These are phyloP conservation scores for Poecile montanus DNA, from an alignment of 2,797 vertebrate species.

Conservation along the genomic window DNA sequence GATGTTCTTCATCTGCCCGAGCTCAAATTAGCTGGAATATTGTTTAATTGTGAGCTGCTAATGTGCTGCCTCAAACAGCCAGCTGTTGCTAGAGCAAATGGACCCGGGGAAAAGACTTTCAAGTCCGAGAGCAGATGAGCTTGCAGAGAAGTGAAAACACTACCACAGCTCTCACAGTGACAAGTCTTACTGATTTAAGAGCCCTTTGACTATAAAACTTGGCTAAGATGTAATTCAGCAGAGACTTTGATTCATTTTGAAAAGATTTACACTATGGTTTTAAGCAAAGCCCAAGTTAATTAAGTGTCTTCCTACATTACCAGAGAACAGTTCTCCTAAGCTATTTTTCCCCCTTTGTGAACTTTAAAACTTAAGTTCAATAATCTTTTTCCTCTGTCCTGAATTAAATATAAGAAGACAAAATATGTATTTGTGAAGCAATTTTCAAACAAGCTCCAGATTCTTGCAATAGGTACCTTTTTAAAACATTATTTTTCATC, in stretches of 20 bases:
- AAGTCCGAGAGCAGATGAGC: slow-evolving; percentile 29
- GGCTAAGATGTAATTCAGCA: slow-evolving; percentile 47
- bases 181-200: slow-evolving; percentile 63
- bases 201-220: slow-evolving; percentile 48
- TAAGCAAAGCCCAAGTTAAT: slow-evolving; percentile 69
- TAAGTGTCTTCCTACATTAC: slow-evolving; percentile 58
- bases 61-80: slow-evolving; percentile 55
- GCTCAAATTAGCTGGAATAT: slow-evolving; percentile 47
- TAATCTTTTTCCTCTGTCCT: background rate
- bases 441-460: background rate
- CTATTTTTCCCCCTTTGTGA: background rate
- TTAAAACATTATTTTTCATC: rapidly evolving
- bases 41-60: slow-evolving; percentile 61
- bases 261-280: slow-evolving; percentile 65
- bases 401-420: background rate
- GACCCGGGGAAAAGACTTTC: background rate
- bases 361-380: slow-evolving; percentile 7
- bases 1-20: slow-evolving; percentile 24
- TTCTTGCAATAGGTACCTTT: background rate
- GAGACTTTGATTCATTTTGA: slow-evolving; percentile 57
- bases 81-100: slow-evolving; percentile 43
- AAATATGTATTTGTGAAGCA: background rate
- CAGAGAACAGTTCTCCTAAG: slow-evolving; percentile 13
- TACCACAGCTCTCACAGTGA: slow-evolving; percentile 23
- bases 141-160: slow-evolving; percentile 10